Evolutionary conservation across 2,797 vertebrate species (phyloP), one percentile per base, ranked within the genome.

Genomic region (Crax fasciolata): DNA sequence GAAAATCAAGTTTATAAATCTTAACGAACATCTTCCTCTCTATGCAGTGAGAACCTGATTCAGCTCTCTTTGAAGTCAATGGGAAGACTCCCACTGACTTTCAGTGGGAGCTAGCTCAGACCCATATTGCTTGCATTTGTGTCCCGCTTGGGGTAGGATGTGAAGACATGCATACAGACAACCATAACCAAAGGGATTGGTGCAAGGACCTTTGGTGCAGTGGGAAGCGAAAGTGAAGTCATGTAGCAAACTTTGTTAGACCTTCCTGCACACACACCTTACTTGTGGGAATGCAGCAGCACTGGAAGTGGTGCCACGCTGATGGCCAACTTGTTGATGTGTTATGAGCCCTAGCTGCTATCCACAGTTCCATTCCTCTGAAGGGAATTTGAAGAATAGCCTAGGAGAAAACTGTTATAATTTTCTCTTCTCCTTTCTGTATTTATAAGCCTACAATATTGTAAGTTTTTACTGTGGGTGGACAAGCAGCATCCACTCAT

Each of bases 401-500:
- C 83, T 86, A n/a, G 44, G 76, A 94, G 87, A 90, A 88, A 84
- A 76, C 41, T 96, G 58, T 96, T 92, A 94, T 94, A 78, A 84
- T 86, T 91, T 88, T 65, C 84, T 93, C 92, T 92, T 76, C 59
- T 91, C 17, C 25, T 76, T 88, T 88, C 91, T 93, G 94, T 90
- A 90, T 93, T 94, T 96, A 91, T 94, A 93, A 96, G 76, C 93
- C 95, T 94, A 94, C 94, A 97, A 84, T 79, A 71, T 84, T 93
- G 93, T 91, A 88, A 95, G 83, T 96, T 97, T 93, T 94, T 97
- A 19, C 95, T 96, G 93, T 96, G 93, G 95, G 93, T 94, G 95
- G 96, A 96, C 94, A 96, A 95, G 96, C 94, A 96, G 93, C 96
- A 94, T 96, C 96, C 81, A 96, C 94, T 96, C 94, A 96, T 96